phyloP scores from a whole-genome alignment of 2,888 invertebrate species.

The Strigamia transsilvanica region DNA sequence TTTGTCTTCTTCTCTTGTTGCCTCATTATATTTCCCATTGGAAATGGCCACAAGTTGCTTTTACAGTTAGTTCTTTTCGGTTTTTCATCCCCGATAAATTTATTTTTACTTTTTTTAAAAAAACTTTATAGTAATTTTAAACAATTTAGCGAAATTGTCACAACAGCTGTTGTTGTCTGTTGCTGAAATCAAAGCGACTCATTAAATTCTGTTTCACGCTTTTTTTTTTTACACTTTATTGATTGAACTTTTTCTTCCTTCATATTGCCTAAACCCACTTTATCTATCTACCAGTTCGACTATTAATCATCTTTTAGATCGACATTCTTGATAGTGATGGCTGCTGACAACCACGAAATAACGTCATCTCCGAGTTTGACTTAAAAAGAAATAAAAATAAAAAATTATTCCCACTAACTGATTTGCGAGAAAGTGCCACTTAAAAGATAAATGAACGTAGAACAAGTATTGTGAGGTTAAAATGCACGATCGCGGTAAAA shows the following conservation, averaged over 20 bases:
- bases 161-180: constrained; percentile 2
- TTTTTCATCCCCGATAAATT: neutral
- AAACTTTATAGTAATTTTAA: neutral
- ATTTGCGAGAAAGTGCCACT: no score
- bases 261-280: neutral
- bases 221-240: neutral
- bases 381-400: no score
- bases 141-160: constrained; percentile 2
- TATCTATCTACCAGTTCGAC: no score
- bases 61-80: neutral
- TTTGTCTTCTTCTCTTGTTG: neutral
- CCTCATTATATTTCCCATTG: neutral
- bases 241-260: neutral
- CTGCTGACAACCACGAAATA: no score
- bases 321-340: no score
- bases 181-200: constrained; percentile 2
- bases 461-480: no score
- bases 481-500: no score
- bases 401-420: no score
- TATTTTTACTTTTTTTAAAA: neutral
- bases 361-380: no score
- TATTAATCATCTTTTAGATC: no score
- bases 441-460: no score
- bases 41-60: constrained; percentile 8
- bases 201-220: neutral